Evolutionary conservation across 2,888 invertebrate genomes (phyloP).

Genomic region (Brachycybe producta): DNA sequence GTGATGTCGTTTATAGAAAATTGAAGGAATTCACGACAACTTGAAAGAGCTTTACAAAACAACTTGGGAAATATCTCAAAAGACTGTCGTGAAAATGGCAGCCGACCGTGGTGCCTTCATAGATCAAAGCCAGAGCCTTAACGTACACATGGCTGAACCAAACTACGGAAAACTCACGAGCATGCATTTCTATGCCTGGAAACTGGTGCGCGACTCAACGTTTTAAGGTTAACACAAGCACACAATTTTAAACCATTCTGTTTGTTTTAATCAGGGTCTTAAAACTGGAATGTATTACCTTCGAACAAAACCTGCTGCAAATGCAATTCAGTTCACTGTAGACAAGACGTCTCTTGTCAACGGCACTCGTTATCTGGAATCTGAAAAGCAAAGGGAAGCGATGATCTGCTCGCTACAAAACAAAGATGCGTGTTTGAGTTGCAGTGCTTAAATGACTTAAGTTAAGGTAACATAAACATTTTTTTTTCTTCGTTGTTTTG

Average conservation of each 20-base stretch:
- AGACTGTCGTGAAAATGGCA: slow-evolving; percentile 86
- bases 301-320: slow-evolving; percentile 87
- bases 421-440: slow-evolving; percentile 74
- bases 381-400: slow-evolving; percentile 50
- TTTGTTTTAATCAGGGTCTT: slow-evolving; percentile 50
- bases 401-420: slow-evolving; percentile 77
- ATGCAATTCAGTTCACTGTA: slow-evolving; percentile 95
- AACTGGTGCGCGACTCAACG: slow-evolving; percentile 43
- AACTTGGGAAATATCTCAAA: slow-evolving; percentile 94
- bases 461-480: too few relatives aligned
- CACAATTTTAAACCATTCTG: neutral
- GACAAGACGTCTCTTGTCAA: slow-evolving; percentile 59
- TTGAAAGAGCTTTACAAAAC: slow-evolving; percentile 84
- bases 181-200: slow-evolving; percentile 98
- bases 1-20: slow-evolving; percentile 43
- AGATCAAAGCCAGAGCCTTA: slow-evolving; percentile 96
- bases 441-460: slow-evolving; percentile 66
- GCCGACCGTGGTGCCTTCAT: slow-evolving; percentile 96
- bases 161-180: slow-evolving; percentile 87
- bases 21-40: slow-evolving; percentile 68
- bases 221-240: slow-evolving; percentile 1
- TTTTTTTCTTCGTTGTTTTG: too few relatives aligned
- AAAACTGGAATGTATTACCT: slow-evolving; percentile 99
- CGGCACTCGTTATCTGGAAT: slow-evolving; percentile 26
- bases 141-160: slow-evolving; percentile 91